Base-by-base conservation (phyloP, 2,113 vertebrate species). In the Tragelaphus scriptus region DNA sequence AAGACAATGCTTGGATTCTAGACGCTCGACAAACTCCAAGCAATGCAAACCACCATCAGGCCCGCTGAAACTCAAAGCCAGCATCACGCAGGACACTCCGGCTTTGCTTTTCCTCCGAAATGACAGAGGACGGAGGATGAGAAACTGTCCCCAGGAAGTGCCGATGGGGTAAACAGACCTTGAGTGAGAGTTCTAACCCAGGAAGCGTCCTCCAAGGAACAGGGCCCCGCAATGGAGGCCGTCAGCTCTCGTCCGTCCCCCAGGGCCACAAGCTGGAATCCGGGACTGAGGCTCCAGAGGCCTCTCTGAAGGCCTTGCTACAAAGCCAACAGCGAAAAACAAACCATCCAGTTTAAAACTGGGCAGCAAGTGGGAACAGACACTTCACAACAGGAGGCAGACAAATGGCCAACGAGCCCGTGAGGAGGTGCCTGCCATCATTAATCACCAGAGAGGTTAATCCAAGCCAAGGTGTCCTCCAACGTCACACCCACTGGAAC, bases 331-430 rank as follows among this genome's bases (percentile, higher is more conserved):
- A 25, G 68, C 7, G 19, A 53, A 17, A 68, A 68, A 17, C n/a
- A 32, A 25, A 11, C 71, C 23, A 26, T 4, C n/a, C 65, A 75
- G 25, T 13, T 40, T n/a, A 44, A 32, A n/a, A n/a, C 26, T 2
- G 0, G 13, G 55, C 30, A 17, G 55, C 19, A 10, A 32, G 44
- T 9, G 40, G 19, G 19, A 32, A 58, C 36, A 49, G 71, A n/a
- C 55, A 7, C 40, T 47, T 47, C 28, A 49, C 28, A 16, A 5
- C 4, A n/a, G 55, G 23, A 16, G 55, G 40, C 26, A 15, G 0
- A 15, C 3, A 2, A 11, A 56, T 0, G 21, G 71, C 88, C 40
- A 1, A 12, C 0, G 1, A 7, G 40, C 21, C 19, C 12, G 4
- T 5, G 53, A 28, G 32, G 16, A 90, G 71, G 71, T 25, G 28